phyloP scores from a whole-genome alignment of 2,113 vertebrate species.

The Petrocephalus zakoni region DNA sequence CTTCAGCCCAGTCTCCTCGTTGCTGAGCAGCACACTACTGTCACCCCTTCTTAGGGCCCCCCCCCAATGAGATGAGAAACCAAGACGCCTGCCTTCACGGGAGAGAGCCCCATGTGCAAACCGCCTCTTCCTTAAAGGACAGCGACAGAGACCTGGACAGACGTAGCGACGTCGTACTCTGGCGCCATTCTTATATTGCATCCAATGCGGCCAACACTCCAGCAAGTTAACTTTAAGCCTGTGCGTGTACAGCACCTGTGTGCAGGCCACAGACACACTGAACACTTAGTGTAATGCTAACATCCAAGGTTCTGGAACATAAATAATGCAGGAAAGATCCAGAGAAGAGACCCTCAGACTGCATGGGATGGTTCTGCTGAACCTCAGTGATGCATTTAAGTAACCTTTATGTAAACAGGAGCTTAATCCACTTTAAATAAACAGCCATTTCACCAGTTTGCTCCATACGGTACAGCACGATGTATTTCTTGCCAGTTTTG shows the following conservation, averaged over 20 bases:
- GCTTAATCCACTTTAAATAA: neutral
- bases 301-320: neutral
- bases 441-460: neutral
- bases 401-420: neutral
- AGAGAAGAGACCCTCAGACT: neutral
- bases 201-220: neutral
- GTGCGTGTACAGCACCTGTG: neutral
- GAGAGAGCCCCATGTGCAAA: neutral
- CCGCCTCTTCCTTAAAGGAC: neutral
- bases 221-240: neutral
- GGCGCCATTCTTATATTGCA: neutral
- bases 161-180: neutral
- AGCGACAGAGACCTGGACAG: neutral
- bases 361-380: neutral
- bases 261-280: neutral
- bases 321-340: neutral
- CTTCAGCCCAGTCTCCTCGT: slow-evolving; percentile 55
- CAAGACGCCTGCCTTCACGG: slow-evolving; percentile 51
- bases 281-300: neutral
- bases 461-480: neutral
- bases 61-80: slow-evolving; percentile 67
- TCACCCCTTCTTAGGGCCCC: slow-evolving; percentile 61
- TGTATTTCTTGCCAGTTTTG: neutral
- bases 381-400: neutral
- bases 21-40: slow-evolving; percentile 49